Evolutionary conservation across 2,113 vertebrate species (phyloP), one percentile per base, ranked within the genome.

Genomic region (Pionites leucogaster): DNA sequence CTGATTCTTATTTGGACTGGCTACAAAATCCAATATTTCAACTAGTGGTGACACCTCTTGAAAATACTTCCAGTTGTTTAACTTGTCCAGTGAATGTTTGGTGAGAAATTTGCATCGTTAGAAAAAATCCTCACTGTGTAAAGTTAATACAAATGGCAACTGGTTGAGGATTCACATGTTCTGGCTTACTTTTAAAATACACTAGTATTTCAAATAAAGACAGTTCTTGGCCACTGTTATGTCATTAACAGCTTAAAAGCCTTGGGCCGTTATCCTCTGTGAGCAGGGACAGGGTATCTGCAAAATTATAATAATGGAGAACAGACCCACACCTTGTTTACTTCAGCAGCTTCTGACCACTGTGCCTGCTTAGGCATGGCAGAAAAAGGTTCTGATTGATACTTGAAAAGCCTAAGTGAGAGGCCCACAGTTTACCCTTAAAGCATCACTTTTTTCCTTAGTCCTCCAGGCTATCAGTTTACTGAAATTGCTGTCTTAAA

Each of bases 231-330:
- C 88, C 84, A 90, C 92, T 77, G 57, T 82, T 93, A 88, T 82
- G 67, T 88, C 78, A 91, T 91, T 82, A 95, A 90, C 84, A 93
- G 49, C 69, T 92, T 69, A 47, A 94, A 76, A 95, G 87, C 91
- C 87, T 89, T 39, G 2, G 70, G 93, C 78, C 44, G 69, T 93
- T 37, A 72, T 95, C 25, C 41, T 92, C 47, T 87, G 25, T 49
- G 57, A 93, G 46, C 35, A 59, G 84, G 82, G 70, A 74, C 41
- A 80, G 63, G 70, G 70, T 70, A 88, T 90, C 88, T 92, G 78
- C 67, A 80, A 90, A 90, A 95, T 91, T 94, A 82, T 42, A 89
- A 24, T 92, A 96, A 95, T 90, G 84, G 67, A 91, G 91, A 97
- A 85, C 91, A 96, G 95, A 93, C 44, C n/a, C 41, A 85, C 41